Base-by-base conservation (phyloP, 2,113 vertebrate species). In the Thryonomys swinderianus region DNA sequence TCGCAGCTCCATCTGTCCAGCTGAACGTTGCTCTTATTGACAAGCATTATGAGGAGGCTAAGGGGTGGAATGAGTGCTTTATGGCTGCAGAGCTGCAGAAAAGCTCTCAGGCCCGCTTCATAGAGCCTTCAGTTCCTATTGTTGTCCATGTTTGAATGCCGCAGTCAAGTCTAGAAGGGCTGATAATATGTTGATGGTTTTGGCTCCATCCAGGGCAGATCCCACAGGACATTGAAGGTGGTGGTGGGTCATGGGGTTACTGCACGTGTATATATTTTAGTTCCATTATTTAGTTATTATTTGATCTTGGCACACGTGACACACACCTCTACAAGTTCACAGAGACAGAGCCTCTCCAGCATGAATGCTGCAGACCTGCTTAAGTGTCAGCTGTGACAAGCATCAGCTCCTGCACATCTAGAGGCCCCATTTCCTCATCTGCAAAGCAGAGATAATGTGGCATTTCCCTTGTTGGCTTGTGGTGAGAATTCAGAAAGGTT, bases 31-130 rank as follows among this genome's bases (percentile, higher is more conserved):
- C 34, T 82, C 27, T 30, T 61, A 20, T 27, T 66, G 30, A 55
- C 25, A 76, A 57, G 21, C 17, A 4, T 8, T 45, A 11, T 3
- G 30, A 20, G 2, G 9, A 30, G 2, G 3, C 1, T 4, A 12
- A 21, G n/a, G 8, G 17, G 1, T 53, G 48, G 27, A 18, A 5
- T 16, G 3, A 67, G 27, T 10, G 40, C 6, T 57, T 4, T 23
- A 13, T 42, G 40, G 23, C 6, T 48, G 25, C 7, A 14, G 11
- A 27, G 42, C 67, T 59, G 45, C 42, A 51, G 14, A 20, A 59
- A 85, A 86, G n/a, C 37, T 93, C 17, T 61, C 4, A 8, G 5
- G 64, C 18, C 51, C 4, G 3, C 13, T 30, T 73, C 42, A 37
- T 27, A 3, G 20, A 62, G 25, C 51, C 53, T 42, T 25, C 13